Evolutionary conservation across 2,888 invertebrate species (phyloP).

Genomic region (Pollenia griseotomentosa): DNA sequence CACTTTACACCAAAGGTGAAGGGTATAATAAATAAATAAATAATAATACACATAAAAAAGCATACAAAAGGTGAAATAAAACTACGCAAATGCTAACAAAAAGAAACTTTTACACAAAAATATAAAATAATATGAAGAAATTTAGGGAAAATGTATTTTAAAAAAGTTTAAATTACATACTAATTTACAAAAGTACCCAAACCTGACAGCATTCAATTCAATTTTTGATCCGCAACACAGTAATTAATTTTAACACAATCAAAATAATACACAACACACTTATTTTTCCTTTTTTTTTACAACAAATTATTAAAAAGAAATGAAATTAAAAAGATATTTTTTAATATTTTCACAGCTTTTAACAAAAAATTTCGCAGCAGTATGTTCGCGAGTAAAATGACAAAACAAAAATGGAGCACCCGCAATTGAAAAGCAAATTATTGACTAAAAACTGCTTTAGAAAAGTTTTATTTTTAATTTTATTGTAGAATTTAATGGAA

Average conservation of each 20-base stretch:
- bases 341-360: slow-evolving; percentile 34
- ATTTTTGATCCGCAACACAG: slow-evolving; percentile 40
- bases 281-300: slow-evolving; percentile 13
- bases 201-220: slow-evolving; percentile 65
- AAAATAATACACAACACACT: slow-evolving; percentile 30
- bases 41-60: not conserved
- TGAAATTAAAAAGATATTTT: slow-evolving; percentile 7
- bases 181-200: slow-evolving; percentile 60
- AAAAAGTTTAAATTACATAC: slow-evolving; percentile 31
- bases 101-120: slow-evolving; percentile 12
- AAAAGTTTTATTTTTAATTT: slow-evolving; percentile 28
- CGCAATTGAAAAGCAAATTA: slow-evolving; percentile 49
- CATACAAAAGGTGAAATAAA: slow-evolving; percentile 16
- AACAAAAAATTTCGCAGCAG: slow-evolving; percentile 41
- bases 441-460: slow-evolving; percentile 13
- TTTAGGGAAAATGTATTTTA: slow-evolving; percentile 6
- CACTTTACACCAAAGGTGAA: too few relatives aligned
- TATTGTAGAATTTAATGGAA: too few relatives aligned
- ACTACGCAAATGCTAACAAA: not conserved
- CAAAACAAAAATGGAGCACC: slow-evolving; percentile 58
- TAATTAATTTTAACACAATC: slow-evolving; percentile 46
- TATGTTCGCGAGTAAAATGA: slow-evolving; percentile 54
- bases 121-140: slow-evolving; percentile 15
- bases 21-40: not conserved
- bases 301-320: slow-evolving; percentile 1